Conservation (phyloP, 92 coral and sea anemone species). For the Epizoanthus stellaris region DNA sequence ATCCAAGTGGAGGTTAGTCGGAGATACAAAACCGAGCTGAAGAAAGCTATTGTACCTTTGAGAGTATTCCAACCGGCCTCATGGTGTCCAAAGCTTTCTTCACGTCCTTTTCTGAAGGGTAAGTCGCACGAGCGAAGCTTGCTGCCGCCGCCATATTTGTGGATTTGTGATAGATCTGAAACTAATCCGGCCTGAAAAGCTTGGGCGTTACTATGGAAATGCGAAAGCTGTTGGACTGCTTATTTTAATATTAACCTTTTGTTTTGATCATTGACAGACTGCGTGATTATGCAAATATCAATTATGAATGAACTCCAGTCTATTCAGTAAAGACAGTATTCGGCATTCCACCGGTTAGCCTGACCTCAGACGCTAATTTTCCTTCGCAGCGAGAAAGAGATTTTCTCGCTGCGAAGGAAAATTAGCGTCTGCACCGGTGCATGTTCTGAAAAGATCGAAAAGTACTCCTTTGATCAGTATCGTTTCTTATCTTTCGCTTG, state of each 20-base stretch:
- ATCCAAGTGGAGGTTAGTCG: background rate
- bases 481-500: too few species aligned
- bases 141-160: slow-evolving; percentile 37
- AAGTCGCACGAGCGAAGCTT: slow-evolving; percentile 45
- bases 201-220: slow-evolving; percentile 43
- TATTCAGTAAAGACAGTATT: too few species aligned
- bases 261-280: slow-evolving; percentile 2
- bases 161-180: background rate
- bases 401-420: too few species aligned
- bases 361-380: too few species aligned
- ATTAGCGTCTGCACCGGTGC: too few species aligned
- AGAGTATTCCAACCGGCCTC: slow-evolving; percentile 86
- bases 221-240: background rate
- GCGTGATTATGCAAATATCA: background rate
- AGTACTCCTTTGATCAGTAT: too few species aligned
- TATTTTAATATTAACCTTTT: background rate
- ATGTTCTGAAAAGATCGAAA: too few species aligned
- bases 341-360: too few species aligned
- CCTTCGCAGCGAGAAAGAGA: too few species aligned
- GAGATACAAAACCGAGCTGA: background rate
- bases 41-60: slow-evolving; percentile 69
- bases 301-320: too few species aligned
- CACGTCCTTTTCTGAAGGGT: slow-evolving; percentile 80
- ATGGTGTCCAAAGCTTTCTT: slow-evolving; percentile 83
- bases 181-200: slow-evolving; percentile 1